These are phyloP conservation scores for Frieseomelitta varia DNA, from an alignment of 1,140 invertebrate species.

Conservation along the genomic window DNA sequence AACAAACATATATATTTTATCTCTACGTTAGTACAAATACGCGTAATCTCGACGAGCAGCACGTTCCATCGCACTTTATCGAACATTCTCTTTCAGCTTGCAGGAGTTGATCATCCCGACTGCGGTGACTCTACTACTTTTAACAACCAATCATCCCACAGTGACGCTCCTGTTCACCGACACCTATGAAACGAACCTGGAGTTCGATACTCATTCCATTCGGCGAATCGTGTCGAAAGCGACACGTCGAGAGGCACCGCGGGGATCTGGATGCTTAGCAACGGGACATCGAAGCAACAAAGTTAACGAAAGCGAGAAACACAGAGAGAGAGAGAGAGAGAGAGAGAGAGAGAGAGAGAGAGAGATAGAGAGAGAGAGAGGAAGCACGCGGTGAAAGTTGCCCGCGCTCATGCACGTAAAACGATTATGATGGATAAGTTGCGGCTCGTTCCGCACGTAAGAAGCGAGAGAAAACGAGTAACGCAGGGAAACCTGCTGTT, in stretches of 20 bases:
- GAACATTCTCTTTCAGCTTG: no score
- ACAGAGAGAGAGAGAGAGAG: not conserved
- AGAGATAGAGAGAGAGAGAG: not conserved
- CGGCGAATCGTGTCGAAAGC: not conserved
- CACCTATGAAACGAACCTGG: not conserved
- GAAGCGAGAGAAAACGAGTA: conserved; percentile 49
- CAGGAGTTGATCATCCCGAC: not conserved
- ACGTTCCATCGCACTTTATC: no score
- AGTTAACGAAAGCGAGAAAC: not conserved
- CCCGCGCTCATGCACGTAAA: conserved; percentile 68
- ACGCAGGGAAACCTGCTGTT: not conserved
- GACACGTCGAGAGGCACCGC: not conserved
- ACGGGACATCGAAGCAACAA: not conserved
- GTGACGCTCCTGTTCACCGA: not conserved
- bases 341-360: not conserved
- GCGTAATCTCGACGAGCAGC: no score
- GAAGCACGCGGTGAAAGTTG: conserved; percentile 54
- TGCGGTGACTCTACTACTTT: not conserved
- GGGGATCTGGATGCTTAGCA: not conserved
- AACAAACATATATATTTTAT: no score
- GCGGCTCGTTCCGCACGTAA: conserved; percentile 67
- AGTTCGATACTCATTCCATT: no score
- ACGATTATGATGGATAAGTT: conserved; percentile 75
- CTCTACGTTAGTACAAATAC: no score
- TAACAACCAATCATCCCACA: not conserved